Percentiles rank a stretch among this genome's conserved stretches.
phyloP scores from a whole-genome alignment of 2,113 vertebrate species.

The Dicerorhinus sumatrensis region DNA sequence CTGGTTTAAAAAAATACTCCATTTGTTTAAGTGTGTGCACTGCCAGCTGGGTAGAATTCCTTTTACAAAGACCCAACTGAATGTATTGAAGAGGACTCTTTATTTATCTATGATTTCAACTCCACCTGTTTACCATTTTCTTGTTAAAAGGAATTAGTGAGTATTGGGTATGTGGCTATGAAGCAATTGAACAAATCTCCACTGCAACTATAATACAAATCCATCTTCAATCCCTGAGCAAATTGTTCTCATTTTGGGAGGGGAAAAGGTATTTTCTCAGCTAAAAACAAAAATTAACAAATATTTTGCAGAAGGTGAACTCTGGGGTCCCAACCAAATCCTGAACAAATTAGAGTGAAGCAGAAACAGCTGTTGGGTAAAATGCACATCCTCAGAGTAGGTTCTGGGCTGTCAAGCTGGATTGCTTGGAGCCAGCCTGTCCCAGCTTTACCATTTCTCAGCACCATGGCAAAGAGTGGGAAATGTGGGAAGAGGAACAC shows the following conservation, averaged over 20 bases:
- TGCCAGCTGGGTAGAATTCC: constrained; percentile 74
- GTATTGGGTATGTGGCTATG: constrained; percentile 75
- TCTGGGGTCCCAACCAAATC: constrained; percentile 86
- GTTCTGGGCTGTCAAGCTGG: constrained; percentile 74
- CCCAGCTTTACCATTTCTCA: constrained; percentile 79
- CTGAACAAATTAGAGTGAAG: constrained; percentile 90
- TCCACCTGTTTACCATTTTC: constrained; percentile 87
- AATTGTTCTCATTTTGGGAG: constrained; percentile 84
- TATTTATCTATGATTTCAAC: constrained; percentile 81
- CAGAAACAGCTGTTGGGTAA: constrained; percentile 89
- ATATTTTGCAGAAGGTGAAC: constrained; percentile 88
- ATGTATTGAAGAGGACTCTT: constrained; percentile 73
- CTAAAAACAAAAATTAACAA: constrained; percentile 82
- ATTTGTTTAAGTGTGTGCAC: neutral
- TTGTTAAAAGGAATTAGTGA: constrained; percentile 86
- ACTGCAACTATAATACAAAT: constrained; percentile 80
- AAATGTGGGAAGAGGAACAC: constrained; percentile 61
- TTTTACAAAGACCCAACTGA: constrained; percentile 75
- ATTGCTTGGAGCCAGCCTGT: constrained; percentile 69
- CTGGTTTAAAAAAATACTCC: constrained; percentile 35
- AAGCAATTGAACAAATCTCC: constrained; percentile 83
- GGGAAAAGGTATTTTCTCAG: constrained; percentile 79
- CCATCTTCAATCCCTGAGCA: constrained; percentile 84
- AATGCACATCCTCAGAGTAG: constrained; percentile 54
- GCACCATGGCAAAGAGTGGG: constrained; percentile 77